Conservation (phyloP, 2,113 vertebrate genomes). For the Beaufortia kweichowensis region DNA sequence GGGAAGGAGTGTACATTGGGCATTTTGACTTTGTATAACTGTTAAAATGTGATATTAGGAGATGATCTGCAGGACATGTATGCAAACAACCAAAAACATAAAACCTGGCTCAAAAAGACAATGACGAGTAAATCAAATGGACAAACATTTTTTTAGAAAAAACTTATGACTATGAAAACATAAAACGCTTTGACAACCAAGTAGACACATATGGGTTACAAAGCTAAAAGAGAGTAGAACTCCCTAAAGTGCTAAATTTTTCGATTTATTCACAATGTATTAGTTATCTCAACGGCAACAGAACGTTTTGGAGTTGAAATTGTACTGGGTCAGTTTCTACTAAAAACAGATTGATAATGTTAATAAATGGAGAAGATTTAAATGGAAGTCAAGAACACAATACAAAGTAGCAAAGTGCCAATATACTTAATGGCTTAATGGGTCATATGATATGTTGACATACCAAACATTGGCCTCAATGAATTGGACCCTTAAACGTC, state of each 20-base stretch:
- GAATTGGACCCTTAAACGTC: slow-evolving; percentile 28
- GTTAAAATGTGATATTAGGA: slow-evolving; percentile 6
- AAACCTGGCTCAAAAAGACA: slow-evolving; percentile 43
- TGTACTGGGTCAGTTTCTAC: slow-evolving; percentile 27
- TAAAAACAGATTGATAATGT: slow-evolving; percentile 12
- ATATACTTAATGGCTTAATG: slow-evolving; percentile 42
- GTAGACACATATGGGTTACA: slow-evolving; percentile 42
- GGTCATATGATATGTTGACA: slow-evolving; percentile 48
- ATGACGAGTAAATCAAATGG: slow-evolving; percentile 37
- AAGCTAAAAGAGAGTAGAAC: slow-evolving; percentile 57
- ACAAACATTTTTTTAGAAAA: slow-evolving; percentile 44
- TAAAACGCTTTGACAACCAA: slow-evolving; percentile 47
- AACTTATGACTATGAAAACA: slow-evolving; percentile 59
- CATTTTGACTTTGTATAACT: slow-evolving; percentile 30
- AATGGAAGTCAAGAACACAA: slow-evolving; percentile 35
- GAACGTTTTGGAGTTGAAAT: slow-evolving; percentile 40
- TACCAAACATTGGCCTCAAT: slow-evolving; percentile 35
- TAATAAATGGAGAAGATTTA: slow-evolving; percentile 19
- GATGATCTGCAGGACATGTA: slow-evolving; percentile 6
- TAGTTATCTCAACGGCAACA: slow-evolving; percentile 39
- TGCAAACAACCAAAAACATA: slow-evolving; percentile 29
- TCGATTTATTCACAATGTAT: slow-evolving; percentile 64
- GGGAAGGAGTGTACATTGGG: slow-evolving; percentile 21
- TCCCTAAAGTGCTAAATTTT: slow-evolving; percentile 83
- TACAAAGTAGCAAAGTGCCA: slow-evolving; percentile 37